Conservation (phyloP, 1,140 invertebrate species). For the Calliphora vicina region DNA sequence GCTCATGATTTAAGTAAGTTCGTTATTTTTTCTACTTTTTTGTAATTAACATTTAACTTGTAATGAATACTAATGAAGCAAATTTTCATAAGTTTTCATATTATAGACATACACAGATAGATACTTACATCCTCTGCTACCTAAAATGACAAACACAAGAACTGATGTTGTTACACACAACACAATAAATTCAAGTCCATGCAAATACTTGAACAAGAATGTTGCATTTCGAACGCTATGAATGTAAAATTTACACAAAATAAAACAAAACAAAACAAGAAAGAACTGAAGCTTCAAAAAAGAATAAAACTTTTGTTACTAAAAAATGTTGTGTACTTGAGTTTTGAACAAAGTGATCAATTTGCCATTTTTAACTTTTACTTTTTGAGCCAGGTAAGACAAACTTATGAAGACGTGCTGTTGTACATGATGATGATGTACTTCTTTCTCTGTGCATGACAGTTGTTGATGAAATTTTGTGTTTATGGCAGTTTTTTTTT, state of each 20-base stretch:
- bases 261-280: no score
- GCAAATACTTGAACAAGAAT: not conserved
- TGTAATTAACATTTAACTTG: constrained; percentile 10
- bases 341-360: not conserved
- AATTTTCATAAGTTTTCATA: not conserved
- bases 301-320: not conserved
- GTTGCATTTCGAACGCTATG: not conserved
- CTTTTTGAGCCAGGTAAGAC: not conserved
- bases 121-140: no score
- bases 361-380: not conserved
- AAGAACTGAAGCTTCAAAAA: no score
- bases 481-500: no score
- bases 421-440: not conserved
- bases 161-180: not conserved
- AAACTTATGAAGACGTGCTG: not conserved
- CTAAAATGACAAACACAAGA: no score
- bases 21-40: not conserved
- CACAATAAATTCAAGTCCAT: not conserved
- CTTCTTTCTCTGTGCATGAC: no score
- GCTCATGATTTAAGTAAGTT: not conserved
- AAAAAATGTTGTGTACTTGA: not conserved
- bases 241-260: not conserved
- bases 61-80: not conserved
- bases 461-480: no score
- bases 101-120: not conserved